Evolutionary conservation across 2,888 invertebrate species (phyloP), one percentile per base, ranked within the genome.

Genomic region (Germaria angustata): DNA sequence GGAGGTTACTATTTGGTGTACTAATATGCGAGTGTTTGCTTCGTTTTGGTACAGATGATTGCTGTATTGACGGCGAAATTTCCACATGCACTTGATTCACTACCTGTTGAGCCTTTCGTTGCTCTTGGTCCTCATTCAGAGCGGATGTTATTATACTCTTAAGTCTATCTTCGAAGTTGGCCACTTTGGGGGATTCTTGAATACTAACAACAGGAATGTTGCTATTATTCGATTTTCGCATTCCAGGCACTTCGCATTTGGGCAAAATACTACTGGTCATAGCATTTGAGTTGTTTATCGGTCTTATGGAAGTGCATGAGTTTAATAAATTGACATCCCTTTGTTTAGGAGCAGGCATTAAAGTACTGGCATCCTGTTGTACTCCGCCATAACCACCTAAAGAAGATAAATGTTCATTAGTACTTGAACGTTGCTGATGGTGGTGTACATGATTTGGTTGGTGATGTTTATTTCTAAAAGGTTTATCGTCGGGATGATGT

Each of bases 141-240:
- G 96, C 96, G 2, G 95, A 95, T 2, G 96, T 96, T 84, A 97
- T 97, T 81, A 97, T 96, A 88, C 95, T 96, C 91, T 97, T 96
- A 51, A 97, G 92, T 28, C 97, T 93, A 91, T 98, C 97, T 90
- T 98, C 97, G 90, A 97, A 97, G 90, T 97, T 96, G 71, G 96
- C 95, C 81, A 95, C 94, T 88, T 95, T 94, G 1, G 96, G 96
- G n/a, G 97, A 95, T 90, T 96, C 96, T 84, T 91, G 91, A 59
- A 88, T 89, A 32, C 75, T 81, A 0, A 68, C 68, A 15, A 68
- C 32, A 17, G 84, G 59, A 20, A 76, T 71, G 49, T 78, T 77
- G 61, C 28, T 63, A 3, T 76, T 53, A 41, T 44, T 63, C 22
- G 57, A 32, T 44, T 84, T 85, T 8, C 85, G 85, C 34, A 84